Conservation (phyloP, 2,888 invertebrate genomes). For the Caenorhabditis doughertyi region DNA sequence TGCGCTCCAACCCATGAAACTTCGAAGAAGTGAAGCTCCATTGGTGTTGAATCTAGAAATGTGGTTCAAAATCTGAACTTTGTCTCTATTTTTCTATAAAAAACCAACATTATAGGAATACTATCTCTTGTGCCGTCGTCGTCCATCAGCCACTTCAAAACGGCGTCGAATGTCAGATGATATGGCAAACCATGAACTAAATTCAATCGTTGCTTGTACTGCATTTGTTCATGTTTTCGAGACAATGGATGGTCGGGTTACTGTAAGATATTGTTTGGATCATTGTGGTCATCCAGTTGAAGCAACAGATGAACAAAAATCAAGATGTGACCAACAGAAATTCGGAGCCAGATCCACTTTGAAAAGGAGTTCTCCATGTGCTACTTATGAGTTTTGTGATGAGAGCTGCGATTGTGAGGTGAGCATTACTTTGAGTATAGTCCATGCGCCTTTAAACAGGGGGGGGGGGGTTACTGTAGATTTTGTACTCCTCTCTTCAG, state of each 20-base stretch:
- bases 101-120: too few relatives aligned
- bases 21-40: too few relatives aligned
- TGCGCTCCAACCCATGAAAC: too few relatives aligned
- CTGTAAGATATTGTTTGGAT: constrained; percentile 61
- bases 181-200: neutral
- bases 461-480: too few relatives aligned
- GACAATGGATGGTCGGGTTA: constrained; percentile 59
- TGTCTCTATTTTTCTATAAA: constrained; percentile 8
- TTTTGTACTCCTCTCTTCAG: too few relatives aligned
- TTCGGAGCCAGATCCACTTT: constrained; percentile 32
- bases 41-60: too few relatives aligned
- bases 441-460: too few relatives aligned
- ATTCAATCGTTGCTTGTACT: constrained; percentile 51
- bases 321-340: neutral
- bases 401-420: constrained; percentile 57
- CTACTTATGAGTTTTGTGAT: constrained; percentile 45
- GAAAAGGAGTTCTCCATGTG: constrained; percentile 60
- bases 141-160: constrained; percentile 33
- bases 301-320: constrained; percentile 11
- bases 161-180: constrained; percentile 53
- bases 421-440: neutral
- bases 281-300: constrained; percentile 62
- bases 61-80: too few relatives aligned
- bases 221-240: constrained; percentile 66
- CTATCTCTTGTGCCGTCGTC: constrained; percentile 64